Percentiles rank a stretch among this genome's conserved stretches.
These are phyloP conservation scores for Chaetogeoica ovagalla DNA, from an alignment of 2,888 invertebrate genomes.

Conservation along the genomic window DNA sequence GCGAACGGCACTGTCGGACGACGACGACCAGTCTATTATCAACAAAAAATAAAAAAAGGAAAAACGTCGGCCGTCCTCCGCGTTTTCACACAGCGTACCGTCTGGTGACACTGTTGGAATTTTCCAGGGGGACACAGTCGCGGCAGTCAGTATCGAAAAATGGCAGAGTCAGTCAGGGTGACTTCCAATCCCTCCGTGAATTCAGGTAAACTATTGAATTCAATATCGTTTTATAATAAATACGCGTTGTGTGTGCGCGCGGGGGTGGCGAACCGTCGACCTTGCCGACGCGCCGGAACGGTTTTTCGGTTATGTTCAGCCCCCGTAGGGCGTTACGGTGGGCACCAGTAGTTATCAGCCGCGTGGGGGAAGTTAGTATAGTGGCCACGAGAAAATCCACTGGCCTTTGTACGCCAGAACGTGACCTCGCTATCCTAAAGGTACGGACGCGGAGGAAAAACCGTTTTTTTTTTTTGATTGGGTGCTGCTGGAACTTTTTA, in stretches of 20 bases:
- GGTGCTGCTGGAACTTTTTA: too few species aligned
- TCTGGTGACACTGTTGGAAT: conserved; percentile 41
- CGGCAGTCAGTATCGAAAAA: conserved; percentile 53
- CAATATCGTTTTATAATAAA: neutral
- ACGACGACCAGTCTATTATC: conserved; percentile 15
- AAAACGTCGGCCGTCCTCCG: conserved; percentile 13
- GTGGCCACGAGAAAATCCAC: neutral
- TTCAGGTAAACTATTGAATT: conserved; percentile 40
- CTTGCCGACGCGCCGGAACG: neutral
- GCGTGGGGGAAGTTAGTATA: neutral
- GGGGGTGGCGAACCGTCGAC: too few species aligned
- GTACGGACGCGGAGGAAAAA: too few species aligned
- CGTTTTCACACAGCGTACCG: neutral
- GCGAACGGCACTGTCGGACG: neutral
- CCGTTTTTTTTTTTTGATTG: too few species aligned
- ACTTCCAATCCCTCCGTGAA: conserved; percentile 44
- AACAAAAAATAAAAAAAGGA: neutral
- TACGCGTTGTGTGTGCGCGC: neutral
- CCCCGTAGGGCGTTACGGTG: neutral
- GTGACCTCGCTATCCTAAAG: too few species aligned
- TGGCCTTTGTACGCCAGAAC: neutral
- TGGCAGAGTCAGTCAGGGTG: conserved; percentile 52
- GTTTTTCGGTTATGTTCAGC: neutral
- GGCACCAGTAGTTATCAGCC: too few species aligned
- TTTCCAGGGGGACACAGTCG: too few species aligned